Base-by-base conservation (phyloP, 2,113 vertebrate genomes). In the Ellobius talpinus region DNA sequence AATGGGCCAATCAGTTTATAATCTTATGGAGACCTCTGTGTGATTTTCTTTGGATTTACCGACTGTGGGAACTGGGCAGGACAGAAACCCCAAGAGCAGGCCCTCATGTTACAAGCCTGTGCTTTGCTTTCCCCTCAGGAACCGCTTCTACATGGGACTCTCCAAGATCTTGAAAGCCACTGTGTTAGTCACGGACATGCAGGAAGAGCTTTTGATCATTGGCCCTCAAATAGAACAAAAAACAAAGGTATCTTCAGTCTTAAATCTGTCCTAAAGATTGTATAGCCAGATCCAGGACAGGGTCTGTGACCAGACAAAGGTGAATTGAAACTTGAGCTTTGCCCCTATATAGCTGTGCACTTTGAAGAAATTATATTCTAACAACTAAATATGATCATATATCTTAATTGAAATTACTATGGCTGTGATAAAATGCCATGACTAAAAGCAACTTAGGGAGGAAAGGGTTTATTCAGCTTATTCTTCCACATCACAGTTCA, bases 221-320 rank as follows among this genome's bases (percentile, higher is more conserved):
- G 90, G 95, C 61, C 97, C 98, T 74, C 97, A 98, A 82, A 98
- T 98, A 92, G 98, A 98, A 52, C 82, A 98, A 66, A 98, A 98
- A 88, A 72, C 96, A 84, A 91, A 97, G 97, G 97, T 98, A 95
- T 4, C 1, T 58, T 79, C 78, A 65, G 24, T 50, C 70, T 0
- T 29, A 19, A 95, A 76, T 76, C 2, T 63, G 42, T 63, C 76
- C 52, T 33, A 58, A 84, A 26, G 33, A 36, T 42, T 39, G 66
- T 52, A 26, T 9, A 7, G 33, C 87, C 58, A 24, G 58, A 36
- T 21, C 1, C 4, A 42, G 10, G 78, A 36, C 21, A 2, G 68
- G 10, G 26, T 52, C 12, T 26, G 19, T 9, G 33, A 23, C 6
- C 63, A 29, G 36, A 6, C 55, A 23, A 13, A 50, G 7, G 0